phyloP scores from a whole-genome alignment of 2,113 vertebrate species.

The Diphyllodes magnificus region DNA sequence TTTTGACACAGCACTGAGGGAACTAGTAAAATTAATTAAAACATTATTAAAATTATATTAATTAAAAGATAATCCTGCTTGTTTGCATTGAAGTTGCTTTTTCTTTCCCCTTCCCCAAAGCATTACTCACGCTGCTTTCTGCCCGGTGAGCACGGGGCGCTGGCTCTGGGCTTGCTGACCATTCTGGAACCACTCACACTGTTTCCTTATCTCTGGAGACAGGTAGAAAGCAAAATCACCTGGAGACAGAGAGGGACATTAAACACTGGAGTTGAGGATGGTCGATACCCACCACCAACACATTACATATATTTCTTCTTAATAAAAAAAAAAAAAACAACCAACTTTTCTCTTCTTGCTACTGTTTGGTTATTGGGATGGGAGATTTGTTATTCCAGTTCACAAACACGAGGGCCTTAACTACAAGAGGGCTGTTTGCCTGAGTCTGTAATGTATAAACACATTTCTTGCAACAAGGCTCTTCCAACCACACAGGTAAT shows the following conservation, averaged over 20 bases:
- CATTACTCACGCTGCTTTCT: conserved; percentile 77
- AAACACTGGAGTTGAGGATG: not conserved
- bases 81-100: not conserved
- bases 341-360: not conserved
- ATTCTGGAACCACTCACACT: conserved; percentile 85
- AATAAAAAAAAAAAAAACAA: not conserved
- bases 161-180: conserved; percentile 68
- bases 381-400: not conserved
- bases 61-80: not conserved
- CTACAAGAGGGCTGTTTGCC: not conserved
- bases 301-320: not conserved
- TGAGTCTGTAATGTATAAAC: not conserved
- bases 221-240: conserved; percentile 87
- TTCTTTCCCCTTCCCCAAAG: not conserved
- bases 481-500: not conserved
- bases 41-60: not conserved
- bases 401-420: not conserved
- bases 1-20: not conserved
- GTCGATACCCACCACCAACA: not conserved
- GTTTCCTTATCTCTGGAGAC: conserved; percentile 81
- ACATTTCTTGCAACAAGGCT: not conserved
- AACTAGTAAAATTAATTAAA: not conserved
- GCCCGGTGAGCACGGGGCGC: conserved; percentile 18
- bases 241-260: conserved; percentile 50
- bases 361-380: not conserved